Conservation (phyloP, 37 sponge, comb jelly and placozoan species). For the Halichondria panicea region DNA sequence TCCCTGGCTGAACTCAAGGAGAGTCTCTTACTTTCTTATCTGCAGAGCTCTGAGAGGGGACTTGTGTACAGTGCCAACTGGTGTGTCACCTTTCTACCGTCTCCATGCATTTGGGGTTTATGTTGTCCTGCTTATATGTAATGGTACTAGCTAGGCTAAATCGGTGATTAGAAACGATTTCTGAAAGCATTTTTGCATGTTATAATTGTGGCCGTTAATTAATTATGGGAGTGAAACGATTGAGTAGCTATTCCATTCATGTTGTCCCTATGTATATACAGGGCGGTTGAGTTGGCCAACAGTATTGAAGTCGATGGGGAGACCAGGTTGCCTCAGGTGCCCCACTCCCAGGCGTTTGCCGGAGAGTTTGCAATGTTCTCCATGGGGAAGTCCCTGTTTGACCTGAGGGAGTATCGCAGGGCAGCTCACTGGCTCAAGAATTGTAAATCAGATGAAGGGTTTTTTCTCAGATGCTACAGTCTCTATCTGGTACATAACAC, state of each 20-base stretch:
- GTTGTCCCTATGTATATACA: neutral
- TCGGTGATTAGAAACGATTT: too few relatives aligned
- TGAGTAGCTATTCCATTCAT: too few relatives aligned
- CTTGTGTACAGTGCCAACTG: constrained; percentile 64
- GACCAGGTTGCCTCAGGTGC: neutral
- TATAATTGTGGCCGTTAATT: too few relatives aligned
- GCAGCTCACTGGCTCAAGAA: constrained; percentile 53
- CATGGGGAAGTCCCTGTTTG: constrained; percentile 58
- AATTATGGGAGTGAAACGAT: neutral
- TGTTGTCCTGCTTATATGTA: too few relatives aligned
- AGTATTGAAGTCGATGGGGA: constrained; percentile 27
- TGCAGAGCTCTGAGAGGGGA: constrained; percentile 56
- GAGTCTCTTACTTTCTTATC: constrained; percentile 46
- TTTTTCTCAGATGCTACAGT: constrained; percentile 69
- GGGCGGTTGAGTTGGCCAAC: constrained; percentile 73
- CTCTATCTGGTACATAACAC: constrained; percentile 54
- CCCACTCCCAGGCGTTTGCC: constrained; percentile 17
- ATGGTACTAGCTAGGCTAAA: too few relatives aligned
- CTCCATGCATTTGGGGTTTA: too few relatives aligned
- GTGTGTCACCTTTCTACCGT: too few relatives aligned
- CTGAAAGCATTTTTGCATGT: too few relatives aligned
- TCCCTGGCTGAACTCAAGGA: constrained; percentile 26
- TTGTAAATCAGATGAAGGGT: constrained; percentile 58
- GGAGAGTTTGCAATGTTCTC: constrained; percentile 32
- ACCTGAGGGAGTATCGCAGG: constrained; percentile 64